Evolutionary conservation across 64 coral and sea anemone species (phyloP).

Genomic region (Stylophora pistillata): DNA sequence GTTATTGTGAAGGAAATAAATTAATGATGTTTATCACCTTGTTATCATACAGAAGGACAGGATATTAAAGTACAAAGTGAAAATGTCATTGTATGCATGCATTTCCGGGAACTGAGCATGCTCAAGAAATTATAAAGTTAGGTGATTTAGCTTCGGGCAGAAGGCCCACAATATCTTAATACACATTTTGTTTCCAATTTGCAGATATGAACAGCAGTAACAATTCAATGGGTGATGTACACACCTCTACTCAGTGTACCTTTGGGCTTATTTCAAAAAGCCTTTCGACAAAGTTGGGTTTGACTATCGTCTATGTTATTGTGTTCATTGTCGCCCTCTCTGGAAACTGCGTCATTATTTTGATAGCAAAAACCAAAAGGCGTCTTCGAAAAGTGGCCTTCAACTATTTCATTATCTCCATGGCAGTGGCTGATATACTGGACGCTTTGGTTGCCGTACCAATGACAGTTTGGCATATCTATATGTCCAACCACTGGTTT

Average conservation of each 20-base stretch:
- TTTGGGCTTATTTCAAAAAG: neutral
- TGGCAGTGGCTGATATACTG: slow-evolving; percentile 67
- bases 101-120: too few relatives aligned
- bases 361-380: slow-evolving; percentile 42
- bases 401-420: slow-evolving; percentile 70
- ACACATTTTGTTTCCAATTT: neutral
- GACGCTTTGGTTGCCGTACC: slow-evolving; percentile 55
- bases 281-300: neutral
- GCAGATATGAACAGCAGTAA: neutral
- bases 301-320: slow-evolving; percentile 48
- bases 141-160: too few relatives aligned
- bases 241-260: neutral
- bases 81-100: too few relatives aligned
- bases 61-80: too few relatives aligned
- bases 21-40: too few relatives aligned
- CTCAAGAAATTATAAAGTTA: too few relatives aligned
- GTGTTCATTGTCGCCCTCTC: slow-evolving; percentile 38
- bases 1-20: too few relatives aligned
- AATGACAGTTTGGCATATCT: slow-evolving; percentile 16
- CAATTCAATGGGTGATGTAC: neutral
- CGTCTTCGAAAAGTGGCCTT: slow-evolving; percentile 61
- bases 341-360: slow-evolving; percentile 66
- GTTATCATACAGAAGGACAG: too few relatives aligned
- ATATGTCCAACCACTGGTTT: slow-evolving; percentile 33
- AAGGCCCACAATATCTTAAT: too few relatives aligned